A percentile compares a stretch with the other conserved stretches of the same genome.
Evolutionary conservation across 2,113 vertebrate genomes (phyloP).

Genomic region (Ailurus styani): DNA sequence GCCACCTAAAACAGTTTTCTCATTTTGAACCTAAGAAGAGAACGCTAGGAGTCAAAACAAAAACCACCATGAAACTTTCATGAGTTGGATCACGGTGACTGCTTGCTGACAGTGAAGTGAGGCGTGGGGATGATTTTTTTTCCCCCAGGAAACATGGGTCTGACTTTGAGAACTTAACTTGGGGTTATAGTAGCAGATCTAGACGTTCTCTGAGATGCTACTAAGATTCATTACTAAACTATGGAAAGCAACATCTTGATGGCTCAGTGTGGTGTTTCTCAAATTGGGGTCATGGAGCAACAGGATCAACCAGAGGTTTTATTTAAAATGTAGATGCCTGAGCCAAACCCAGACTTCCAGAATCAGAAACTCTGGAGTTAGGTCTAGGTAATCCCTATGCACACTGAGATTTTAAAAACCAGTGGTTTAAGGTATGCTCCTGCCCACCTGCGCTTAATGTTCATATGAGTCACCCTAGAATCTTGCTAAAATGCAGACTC

Average conservation of each 20-base stretch:
- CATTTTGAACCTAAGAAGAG: background rate
- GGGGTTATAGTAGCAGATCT: background rate
- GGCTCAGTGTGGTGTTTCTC: background rate
- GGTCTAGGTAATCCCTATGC: background rate
- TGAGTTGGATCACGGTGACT: background rate
- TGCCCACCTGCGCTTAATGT: background rate
- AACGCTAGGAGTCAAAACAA: background rate
- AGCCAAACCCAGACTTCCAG: background rate
- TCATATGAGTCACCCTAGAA: background rate
- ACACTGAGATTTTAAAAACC: background rate
- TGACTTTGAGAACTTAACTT: background rate
- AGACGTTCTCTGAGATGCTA: background rate
- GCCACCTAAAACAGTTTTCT: background rate
- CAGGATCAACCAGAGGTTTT: background rate
- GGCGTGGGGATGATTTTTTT: background rate
- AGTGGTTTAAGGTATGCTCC: background rate
- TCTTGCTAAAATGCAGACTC: background rate
- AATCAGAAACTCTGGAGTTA: conserved; percentile 9
- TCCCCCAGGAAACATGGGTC: background rate
- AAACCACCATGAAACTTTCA: background rate
- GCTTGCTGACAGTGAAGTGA: background rate
- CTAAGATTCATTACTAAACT: background rate
- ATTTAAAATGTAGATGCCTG: background rate
- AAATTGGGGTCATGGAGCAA: background rate
- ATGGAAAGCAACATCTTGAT: background rate